Base-by-base conservation (phyloP, 2,888 invertebrate species). In the Plagodis pulveraria region DNA sequence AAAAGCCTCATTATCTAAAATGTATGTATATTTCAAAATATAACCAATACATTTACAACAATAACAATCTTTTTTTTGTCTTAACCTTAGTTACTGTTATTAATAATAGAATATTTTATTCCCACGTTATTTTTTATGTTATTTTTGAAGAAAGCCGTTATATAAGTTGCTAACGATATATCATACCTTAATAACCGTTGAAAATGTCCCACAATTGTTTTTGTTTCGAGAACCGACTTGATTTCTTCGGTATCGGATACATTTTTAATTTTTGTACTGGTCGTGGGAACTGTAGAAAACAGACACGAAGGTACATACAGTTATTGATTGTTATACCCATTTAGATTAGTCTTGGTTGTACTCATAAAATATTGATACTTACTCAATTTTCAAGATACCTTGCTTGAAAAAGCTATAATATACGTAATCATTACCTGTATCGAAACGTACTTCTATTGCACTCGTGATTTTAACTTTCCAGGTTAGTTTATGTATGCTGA, bases 101-200 rank as follows among this genome's bases (percentile, higher is more conserved):
- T 41, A 41, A n/a, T n/a, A 41, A 65, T 60, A 56, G 57, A 50
- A 52, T 46, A 36, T 8, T 57, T 11, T 34, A 12, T 67, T 68
- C 68, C 50, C 68, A 61, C 56, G 42, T 8, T 55, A 57, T 64
- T 63, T 68, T 63, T 60, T 57, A 60, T 57, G 56, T 50, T 56
- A 51, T 48, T 56, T 44, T 36, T 56, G 40, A 64, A 57, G 65
- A 65, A 65, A 67, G 63, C 56, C 48, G 58, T 68, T 64, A 58
- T 47, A 22, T 61, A 64, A 66, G 60, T 47, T 51, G 44, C 56
- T 58, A 57, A 22, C 47, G 33, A 53, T 47, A 10, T 41, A 34
- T 47, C 41, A 54, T 44, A 52, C 38, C 9, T 41, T 46, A 42
- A 41, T 44, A 22, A 40, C 45, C 46, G 46, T 46, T 38, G 51